Base-by-base conservation (phyloP, 1,140 invertebrate genomes). In the Eupristina koningsbergeri region DNA sequence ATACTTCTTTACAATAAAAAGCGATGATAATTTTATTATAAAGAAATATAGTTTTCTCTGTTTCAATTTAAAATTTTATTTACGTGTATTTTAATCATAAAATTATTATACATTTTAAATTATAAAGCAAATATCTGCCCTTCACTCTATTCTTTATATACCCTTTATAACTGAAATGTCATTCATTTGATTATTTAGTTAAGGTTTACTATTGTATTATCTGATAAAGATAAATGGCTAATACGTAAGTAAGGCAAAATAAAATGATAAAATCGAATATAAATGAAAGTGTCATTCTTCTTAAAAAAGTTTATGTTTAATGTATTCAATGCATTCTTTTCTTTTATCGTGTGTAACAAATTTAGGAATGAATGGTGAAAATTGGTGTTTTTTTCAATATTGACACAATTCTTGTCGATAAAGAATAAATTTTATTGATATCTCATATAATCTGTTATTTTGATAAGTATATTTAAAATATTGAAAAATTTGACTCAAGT, bases 291-390 rank as follows among this genome's bases (percentile, higher is more conserved):
- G n/a, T n/a, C n/a, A n/a, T n/a, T n/a, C n/a, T n/a, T n/a, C n/a
- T n/a, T n/a, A n/a, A n/a, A n/a, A n/a, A n/a, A n/a, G n/a, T n/a
- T n/a, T n/a, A n/a, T n/a, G n/a, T n/a, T n/a, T n/a, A n/a, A n/a
- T n/a, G n/a, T n/a, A n/a, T n/a, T n/a, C n/a, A n/a, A n/a, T 71
- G 39, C 22, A 3, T 36, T 0, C 9, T 71, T 41, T 13, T 26
- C 13, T 41, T 26, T 41, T 36, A 19, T n/a, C 22, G 36, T 41
- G 39, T 41, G 67, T 41, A 41, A 71, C n/a, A n/a, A n/a, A n/a
- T 71, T 36, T 36, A 41, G 22, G 67, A 26, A 39, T 71, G 41
- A 71, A 71, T 36, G 67, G 67, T 71, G 36, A 71, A 69, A 71
- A 71, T 71, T 71, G 41, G 67, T 71, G 41, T n/a, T 36, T 36